Base-by-base conservation (phyloP, 2,888 invertebrate genomes). In the Coleophora flavipennella region DNA sequence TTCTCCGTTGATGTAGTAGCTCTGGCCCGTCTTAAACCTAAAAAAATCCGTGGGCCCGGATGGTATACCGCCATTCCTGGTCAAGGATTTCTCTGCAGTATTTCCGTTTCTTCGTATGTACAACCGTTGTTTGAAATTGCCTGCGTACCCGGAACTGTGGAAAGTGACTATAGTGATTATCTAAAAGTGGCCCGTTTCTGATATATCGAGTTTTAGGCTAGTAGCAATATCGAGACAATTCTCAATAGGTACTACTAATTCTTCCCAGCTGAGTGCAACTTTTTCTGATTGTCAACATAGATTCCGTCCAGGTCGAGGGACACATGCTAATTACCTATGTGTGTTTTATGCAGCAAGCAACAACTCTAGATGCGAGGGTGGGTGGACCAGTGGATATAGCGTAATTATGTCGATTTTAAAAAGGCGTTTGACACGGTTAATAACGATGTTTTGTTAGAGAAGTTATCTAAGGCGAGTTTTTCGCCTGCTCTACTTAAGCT, bases 101-200 rank as follows among this genome's bases (percentile, higher is more conserved):
- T 20, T 20, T 20, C 40, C 45, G 9, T 33, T 45, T 11, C 33
- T 28, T 8, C 41, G 43, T 25, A 11, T 46, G 10, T 46, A 36
- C 31, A 45, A 43, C 25, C n/a, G 35, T 2, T 43, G 37, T 12
- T 33, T 45, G 14, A 20, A 9, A 3, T 13, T 14, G 3, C 25
- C 13, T 8, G 33, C 11, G 3, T 45, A 38, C 28, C 43, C 41
- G 2, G 41, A 43, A n/a, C 10, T 2, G n/a, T 45, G 45, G 43
- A 45, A 41, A 33, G 25, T 43, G 8, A 45, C 41, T 3, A 33
- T 42, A 7, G 43, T 46, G 1, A 38, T 36, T 6, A 6, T 6
- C 20, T 3, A 45, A 48, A 31, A 35, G 44, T 3, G 28, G 29
- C 1, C 41, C 7, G 36, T 39, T 2, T 4, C 39, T 4, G 34